Evolutionary conservation across 1,140 invertebrate genomes (phyloP), one percentile per base, ranked within the genome.

Genomic region (Euwallacea similis): DNA sequence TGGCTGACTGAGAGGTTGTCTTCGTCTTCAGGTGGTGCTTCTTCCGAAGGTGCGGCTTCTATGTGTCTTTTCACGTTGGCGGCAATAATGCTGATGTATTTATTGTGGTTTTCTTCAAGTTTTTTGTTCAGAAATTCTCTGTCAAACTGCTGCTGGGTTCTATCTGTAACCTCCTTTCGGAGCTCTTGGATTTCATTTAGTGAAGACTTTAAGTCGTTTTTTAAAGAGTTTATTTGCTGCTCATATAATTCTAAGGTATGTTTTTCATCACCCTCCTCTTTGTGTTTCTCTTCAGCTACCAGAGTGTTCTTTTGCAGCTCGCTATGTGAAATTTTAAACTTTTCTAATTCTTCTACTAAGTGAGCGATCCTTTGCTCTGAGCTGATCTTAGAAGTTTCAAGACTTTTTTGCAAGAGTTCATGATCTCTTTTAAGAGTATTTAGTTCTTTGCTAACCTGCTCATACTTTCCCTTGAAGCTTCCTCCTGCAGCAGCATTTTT

Each of bases 1-100:
- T 69, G 75, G 55, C 11, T 46, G 41, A 73, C 10, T 41, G 72
- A 71, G 13, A 78, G 55, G 11, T 80, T 75, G 70, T 78, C 64
- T 11, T n/a, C 11, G 9, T 42, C 42, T 21, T 56, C 54, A 9
- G n/a, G n/a, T n/a, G n/a, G n/a, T 13, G 11, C 42, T 62, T 62
- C 60, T 44, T 65, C 66, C 7, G 9, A 44, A 1, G 33, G 33
- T 69, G 82, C 80, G 76, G 82, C 84, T 74, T 83, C 83, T 21
- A 83, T 79, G 73, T 84, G 85, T 74, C 83, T 83, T 73, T 84
- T 83, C 42, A 84, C 82, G 42, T 83, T 79, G 70, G 84, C 81
- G 58, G 80, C 82, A 65, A 86, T 76, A 69, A 81, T 84, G 72
- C 82, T 84, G 8, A 76, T 69, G 67, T 76, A 81, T 54, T 56